A percentile compares a stretch with the other conserved stretches of the same genome.
These are phyloP conservation scores for Symphodus melops DNA, from an alignment of 2,113 vertebrate genomes.

Conservation along the genomic window DNA sequence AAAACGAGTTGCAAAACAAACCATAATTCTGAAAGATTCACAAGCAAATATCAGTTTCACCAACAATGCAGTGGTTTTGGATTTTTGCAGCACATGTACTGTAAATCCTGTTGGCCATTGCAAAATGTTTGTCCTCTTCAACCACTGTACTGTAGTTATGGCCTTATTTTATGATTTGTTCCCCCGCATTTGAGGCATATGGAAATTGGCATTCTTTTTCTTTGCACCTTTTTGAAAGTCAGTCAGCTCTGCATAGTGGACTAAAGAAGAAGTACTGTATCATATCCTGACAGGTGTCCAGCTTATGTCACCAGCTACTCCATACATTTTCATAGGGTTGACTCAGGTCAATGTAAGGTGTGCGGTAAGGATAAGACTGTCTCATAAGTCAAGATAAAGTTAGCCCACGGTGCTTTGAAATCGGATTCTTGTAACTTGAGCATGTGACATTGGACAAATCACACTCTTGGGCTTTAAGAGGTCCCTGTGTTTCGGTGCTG, in stretches of 20 bases:
- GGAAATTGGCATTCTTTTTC: background rate
- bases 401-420: slow-evolving; percentile 10
- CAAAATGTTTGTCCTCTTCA: too few relatives aligned
- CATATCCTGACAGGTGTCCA: background rate
- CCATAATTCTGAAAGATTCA: too few relatives aligned
- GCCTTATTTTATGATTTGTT: background rate
- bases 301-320: background rate
- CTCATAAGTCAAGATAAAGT: slow-evolving; percentile 6
- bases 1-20: too few relatives aligned
- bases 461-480: background rate
- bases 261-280: background rate
- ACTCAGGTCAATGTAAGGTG: background rate
- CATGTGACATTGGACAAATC: background rate
- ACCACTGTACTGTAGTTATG: too few relatives aligned
- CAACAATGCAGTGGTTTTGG: too few relatives aligned
- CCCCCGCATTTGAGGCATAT: background rate
- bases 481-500: background rate
- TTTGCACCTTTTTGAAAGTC: background rate
- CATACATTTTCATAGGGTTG: background rate
- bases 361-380: background rate
- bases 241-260: background rate
- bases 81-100: too few relatives aligned
- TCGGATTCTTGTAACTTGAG: slow-evolving; percentile 19
- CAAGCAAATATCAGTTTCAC: too few relatives aligned
- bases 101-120: too few relatives aligned